Base-by-base conservation (phyloP, 2,113 vertebrate genomes). In the Gavialis gangeticus region DNA sequence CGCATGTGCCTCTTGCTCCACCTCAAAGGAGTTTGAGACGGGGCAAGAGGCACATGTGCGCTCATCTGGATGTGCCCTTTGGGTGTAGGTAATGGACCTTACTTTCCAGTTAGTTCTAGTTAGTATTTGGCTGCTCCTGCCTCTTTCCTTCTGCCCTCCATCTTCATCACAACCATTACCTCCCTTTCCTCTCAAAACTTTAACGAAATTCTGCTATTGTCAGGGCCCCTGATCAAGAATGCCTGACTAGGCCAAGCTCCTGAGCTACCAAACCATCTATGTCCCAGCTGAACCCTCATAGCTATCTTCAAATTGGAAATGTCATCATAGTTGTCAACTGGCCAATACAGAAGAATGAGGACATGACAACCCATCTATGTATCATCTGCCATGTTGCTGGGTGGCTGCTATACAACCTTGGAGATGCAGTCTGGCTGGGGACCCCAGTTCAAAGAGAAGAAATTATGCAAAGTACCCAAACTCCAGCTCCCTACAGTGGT, bases 151-250 rank as follows among this genome's bases (percentile, higher is more conserved):
- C 37, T 46, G 37, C 37, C 37, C 3, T 84, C 28, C 25, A 3
- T 2, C 0, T 87, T 66, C 60, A n/a, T 89, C 69, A 12, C 19
- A 4, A 46, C 6, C 21, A 1, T 83, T 87, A 55, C 18, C 66
- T 77, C 77, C 55, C 22, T 82, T 22, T 0, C 0, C 37, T 77
- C 12, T 12, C 37, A 46, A 46, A 46, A 46, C 8, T 46, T 46
- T 46, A 46, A 46, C 37, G 5, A 46, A 46, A 46, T 46, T 46
- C 8, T 46, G 37, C 37, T 46, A 46, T 46, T 46, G 37, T 46
- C 37, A 46, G 37, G 37, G 8, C 37, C 37, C 8, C 37, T 46
- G 37, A 46, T 46, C 37, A 46, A 46, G 37, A 46, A 46, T 46
- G 37, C 37, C 37, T 46, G 37, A 46, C 37, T 46, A 6, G 37